Evolutionary conservation across 1,140 invertebrate genomes (phyloP), one percentile per base, ranked within the genome.

Genomic region (Latrodectus geometricus): DNA sequence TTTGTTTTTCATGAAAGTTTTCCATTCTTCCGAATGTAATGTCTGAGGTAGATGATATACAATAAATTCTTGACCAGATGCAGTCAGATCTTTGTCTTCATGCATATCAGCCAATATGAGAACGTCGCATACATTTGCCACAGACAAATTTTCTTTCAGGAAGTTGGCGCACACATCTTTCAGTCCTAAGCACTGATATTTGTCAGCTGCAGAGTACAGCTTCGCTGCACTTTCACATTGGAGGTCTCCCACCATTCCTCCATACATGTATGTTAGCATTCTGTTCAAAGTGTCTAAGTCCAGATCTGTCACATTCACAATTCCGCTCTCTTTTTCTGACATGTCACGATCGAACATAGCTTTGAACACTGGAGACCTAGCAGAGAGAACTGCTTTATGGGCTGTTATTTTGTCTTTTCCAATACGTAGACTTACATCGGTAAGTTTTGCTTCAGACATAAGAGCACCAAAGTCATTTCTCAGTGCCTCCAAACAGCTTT

Each of bases 321-420:
- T 9, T n/a, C 21, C 23, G 0, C 15, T 9, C 5, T 7, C 8
- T 88, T 96, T 93, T 91, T 99, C 97, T 91, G 98, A 96, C 97
- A 99, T 99, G 92, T 98, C 97, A 92, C 99, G 97, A 91, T 98
- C 97, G 92, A 99, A 99, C 97, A 99, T 99, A 77, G 98, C 98
- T 89, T 97, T 96, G 92, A 99, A 99, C 12, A 94, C 94, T 17
- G 97, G 96, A 93, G 97, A 98, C 89, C 97, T 94, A 88, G 97
- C 97, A 97, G 92, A 95, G 91, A 99, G 93, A 91, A 99, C 97
- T 80, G 97, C 97, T 94, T 99, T 99, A 92, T 99, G 98, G 89
- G 96, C 97, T 92, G 97, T 96, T 91, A 65, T 61, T 7, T 15
- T 61, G 23, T 48, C n/a, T 11, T 15, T 65, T 54, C 11, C 20